phyloP scores from a whole-genome alignment of 2,888 invertebrate species.

The Diplolepis rosae region DNA sequence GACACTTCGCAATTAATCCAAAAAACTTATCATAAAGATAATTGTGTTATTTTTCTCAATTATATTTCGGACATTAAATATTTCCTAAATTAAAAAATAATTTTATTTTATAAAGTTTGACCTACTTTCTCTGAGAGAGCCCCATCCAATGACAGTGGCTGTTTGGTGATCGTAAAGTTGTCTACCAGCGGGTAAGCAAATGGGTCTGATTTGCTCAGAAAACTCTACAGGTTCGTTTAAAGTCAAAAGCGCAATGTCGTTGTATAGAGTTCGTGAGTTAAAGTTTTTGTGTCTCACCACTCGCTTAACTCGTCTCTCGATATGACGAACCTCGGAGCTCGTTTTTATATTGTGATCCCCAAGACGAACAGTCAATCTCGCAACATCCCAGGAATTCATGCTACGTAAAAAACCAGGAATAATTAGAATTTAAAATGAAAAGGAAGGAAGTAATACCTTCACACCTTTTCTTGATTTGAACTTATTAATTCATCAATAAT shows the following conservation, averaged over 20 bases:
- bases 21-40: no score
- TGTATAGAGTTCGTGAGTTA: conserved; percentile 88
- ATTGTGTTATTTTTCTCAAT: no score
- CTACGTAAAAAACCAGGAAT: conserved; percentile 73
- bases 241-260: conserved; percentile 88
- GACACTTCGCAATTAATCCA: no score
- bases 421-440: conserved; percentile 2
- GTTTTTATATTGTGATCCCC: conserved; percentile 90
- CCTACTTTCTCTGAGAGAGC: conserved; percentile 86
- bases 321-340: conserved; percentile 83
- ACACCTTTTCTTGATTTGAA: no score
- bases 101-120: conserved; percentile 45
- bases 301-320: conserved; percentile 86
- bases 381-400: conserved; percentile 93
- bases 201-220: conserved; percentile 82
- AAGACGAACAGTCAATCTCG: conserved; percentile 85
- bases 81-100: no score
- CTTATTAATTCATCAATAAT: no score
- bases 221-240: conserved; percentile 85
- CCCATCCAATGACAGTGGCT: conserved; percentile 93
- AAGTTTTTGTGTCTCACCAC: conserved; percentile 91
- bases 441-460: no score
- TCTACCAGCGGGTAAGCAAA: conserved; percentile 82
- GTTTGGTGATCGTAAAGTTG: conserved; percentile 81
- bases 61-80: no score